These are phyloP conservation scores for Colletes latitarsis DNA, from an alignment of 1,140 invertebrate species.

Conservation along the genomic window DNA sequence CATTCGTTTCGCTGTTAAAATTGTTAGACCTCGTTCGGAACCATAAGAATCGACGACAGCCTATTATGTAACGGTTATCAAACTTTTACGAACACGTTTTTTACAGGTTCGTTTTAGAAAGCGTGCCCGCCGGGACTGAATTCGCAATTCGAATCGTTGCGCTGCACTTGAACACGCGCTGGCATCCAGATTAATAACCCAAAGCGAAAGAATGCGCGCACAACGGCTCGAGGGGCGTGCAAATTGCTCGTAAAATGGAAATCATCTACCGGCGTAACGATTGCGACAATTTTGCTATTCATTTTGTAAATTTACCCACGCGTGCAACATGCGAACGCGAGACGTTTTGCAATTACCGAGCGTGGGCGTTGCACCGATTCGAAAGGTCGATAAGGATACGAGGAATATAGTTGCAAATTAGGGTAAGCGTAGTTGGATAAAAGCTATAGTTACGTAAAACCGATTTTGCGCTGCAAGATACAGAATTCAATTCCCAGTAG, in stretches of 20 bases:
- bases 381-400: slow-evolving; percentile 77
- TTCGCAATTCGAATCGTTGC: not conserved
- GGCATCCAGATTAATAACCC: not conserved
- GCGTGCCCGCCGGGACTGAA: not conserved
- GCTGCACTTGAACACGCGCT: slow-evolving; percentile 18
- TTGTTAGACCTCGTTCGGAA: not conserved
- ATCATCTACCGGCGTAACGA: slow-evolving; percentile 48
- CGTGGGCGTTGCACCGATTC: slow-evolving; percentile 71
- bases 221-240: not conserved
- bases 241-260: slow-evolving; percentile 34
- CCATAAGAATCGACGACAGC: not conserved
- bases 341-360: slow-evolving; percentile 77
- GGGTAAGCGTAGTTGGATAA: slow-evolving; percentile 68
- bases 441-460: slow-evolving; percentile 62
- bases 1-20: not conserved
- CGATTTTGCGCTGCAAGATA: slow-evolving; percentile 47
- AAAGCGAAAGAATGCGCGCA: slow-evolving; percentile 37
- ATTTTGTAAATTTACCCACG: slow-evolving; percentile 57
- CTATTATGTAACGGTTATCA: not conserved
- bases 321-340: slow-evolving; percentile 37
- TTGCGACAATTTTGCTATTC: slow-evolving; percentile 69
- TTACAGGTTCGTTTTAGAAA: slow-evolving; percentile 36
- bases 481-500: not conserved
- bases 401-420: slow-evolving; percentile 78
- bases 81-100: not conserved